Percentiles rank a stretch among this genome's conserved stretches.
Evolutionary conservation across 2,797 vertebrate genomes (phyloP).

Genomic region (Sternarchorhynchus goeldii): DNA sequence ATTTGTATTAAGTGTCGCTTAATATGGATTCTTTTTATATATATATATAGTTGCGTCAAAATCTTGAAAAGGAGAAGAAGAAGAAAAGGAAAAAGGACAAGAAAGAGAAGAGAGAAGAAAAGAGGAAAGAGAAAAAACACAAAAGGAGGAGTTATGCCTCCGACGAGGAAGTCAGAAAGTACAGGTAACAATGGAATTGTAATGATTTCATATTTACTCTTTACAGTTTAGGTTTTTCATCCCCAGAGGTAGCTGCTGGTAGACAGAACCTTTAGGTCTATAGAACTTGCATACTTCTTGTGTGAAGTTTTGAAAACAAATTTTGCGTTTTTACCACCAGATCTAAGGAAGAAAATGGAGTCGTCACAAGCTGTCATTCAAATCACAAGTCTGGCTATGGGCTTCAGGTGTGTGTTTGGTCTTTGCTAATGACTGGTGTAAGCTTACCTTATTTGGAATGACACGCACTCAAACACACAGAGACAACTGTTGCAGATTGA

Average conservation of each 20-base stretch:
- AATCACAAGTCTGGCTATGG: slow-evolving; percentile 79
- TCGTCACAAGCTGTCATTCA: slow-evolving; percentile 50
- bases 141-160: slow-evolving; percentile 78
- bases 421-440: neutral
- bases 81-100: slow-evolving; percentile 79
- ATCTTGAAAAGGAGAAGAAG: slow-evolving; percentile 83
- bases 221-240: too few species aligned
- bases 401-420: slow-evolving; percentile 77
- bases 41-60: slow-evolving; percentile 83
- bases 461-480: too few species aligned
- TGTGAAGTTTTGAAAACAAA: neutral
- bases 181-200: slow-evolving; percentile 57
- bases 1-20: too few species aligned
- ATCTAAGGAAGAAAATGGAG: slow-evolving; percentile 64
- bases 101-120: slow-evolving; percentile 84
- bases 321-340: slow-evolving; percentile 45
- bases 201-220: neutral
- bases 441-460: too few species aligned
- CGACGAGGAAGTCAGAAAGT: slow-evolving; percentile 69
- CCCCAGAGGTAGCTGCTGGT: neutral
- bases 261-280: too few species aligned
- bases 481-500: neutral
- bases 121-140: slow-evolving; percentile 81
- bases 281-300: neutral
- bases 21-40: neutral